phyloP scores from a whole-genome alignment of 2,113 vertebrate species.

The Sclerurus mexicanus region DNA sequence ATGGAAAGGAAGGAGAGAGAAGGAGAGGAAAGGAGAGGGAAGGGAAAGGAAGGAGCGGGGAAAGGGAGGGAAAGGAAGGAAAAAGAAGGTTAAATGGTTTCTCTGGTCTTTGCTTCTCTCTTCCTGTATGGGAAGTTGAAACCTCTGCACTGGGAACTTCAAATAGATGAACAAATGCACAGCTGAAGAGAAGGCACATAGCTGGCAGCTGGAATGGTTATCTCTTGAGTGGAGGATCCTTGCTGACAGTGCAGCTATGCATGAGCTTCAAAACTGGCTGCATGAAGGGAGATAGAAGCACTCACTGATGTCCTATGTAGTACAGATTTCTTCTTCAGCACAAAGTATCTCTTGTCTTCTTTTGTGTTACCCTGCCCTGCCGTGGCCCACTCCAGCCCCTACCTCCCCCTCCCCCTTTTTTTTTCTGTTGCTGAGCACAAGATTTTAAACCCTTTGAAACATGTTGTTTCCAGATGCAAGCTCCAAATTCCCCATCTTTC shows the following conservation, averaged over 20 bases:
- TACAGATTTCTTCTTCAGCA: not conserved
- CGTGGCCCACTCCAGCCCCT: not conserved
- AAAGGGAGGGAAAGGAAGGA: too few relatives aligned
- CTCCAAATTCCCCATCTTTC: constrained; percentile 64
- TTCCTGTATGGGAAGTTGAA: not conserved
- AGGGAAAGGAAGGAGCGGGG: not conserved
- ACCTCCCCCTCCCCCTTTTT: not conserved
- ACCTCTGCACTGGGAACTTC: not conserved
- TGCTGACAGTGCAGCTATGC: not conserved
- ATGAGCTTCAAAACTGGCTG: not conserved
- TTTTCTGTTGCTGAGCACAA: constrained; percentile 25
- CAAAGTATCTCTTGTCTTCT: not conserved
- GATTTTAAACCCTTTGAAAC: constrained; percentile 71
- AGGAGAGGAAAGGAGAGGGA: too few relatives aligned
- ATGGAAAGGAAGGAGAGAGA: accelerated
- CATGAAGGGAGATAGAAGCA: not conserved
- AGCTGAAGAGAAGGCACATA: accelerated
- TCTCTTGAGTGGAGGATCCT: not conserved
- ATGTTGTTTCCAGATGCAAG: constrained; percentile 73
- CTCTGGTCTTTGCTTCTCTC: not conserved
- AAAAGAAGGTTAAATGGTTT: not conserved
- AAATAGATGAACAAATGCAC: not conserved
- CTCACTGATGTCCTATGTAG: not conserved
- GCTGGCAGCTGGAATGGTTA: not conserved
- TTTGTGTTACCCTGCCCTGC: not conserved